These are phyloP conservation scores for Lasioglossum zephyrum DNA, from an alignment of 2,888 invertebrate genomes.

Conservation along the genomic window DNA sequence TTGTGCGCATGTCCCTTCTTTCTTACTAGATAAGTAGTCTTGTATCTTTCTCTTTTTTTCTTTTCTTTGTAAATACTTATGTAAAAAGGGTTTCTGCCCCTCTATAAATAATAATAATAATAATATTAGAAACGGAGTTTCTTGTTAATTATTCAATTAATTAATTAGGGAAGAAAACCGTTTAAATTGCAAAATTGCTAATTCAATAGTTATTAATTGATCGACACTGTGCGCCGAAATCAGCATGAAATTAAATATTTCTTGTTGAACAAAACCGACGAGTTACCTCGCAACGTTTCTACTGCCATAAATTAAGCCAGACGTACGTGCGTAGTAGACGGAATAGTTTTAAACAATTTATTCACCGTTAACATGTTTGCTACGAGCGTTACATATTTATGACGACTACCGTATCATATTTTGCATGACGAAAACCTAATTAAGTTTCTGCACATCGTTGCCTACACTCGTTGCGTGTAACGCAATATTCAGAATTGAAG, in stretches of 20 bases:
- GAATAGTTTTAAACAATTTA: not conserved
- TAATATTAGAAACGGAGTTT: no score
- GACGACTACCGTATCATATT: not conserved
- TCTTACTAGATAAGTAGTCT: no score
- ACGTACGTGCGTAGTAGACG: not conserved
- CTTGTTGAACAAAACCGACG: not conserved
- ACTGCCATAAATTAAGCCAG: not conserved
- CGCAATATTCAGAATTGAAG: not conserved
- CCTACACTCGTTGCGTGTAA: not conserved
- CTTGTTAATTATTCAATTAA: not conserved
- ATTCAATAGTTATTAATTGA: no score
- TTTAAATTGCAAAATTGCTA: no score
- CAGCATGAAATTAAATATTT: no score
- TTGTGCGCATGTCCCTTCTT: no score
- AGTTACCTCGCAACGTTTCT: not conserved
- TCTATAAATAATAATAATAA: no score
- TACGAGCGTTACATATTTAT: not conserved
- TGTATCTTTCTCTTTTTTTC: no score
- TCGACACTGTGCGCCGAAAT: no score
- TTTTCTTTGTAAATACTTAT: no score
- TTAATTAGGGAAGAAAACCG: no score
- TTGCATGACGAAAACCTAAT: not conserved
- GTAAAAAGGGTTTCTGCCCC: no score
- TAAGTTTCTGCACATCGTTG: not conserved
- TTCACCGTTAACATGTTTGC: not conserved